Conservation (phyloP, 2,888 invertebrate species). For the Neocrepidodera transversa region DNA sequence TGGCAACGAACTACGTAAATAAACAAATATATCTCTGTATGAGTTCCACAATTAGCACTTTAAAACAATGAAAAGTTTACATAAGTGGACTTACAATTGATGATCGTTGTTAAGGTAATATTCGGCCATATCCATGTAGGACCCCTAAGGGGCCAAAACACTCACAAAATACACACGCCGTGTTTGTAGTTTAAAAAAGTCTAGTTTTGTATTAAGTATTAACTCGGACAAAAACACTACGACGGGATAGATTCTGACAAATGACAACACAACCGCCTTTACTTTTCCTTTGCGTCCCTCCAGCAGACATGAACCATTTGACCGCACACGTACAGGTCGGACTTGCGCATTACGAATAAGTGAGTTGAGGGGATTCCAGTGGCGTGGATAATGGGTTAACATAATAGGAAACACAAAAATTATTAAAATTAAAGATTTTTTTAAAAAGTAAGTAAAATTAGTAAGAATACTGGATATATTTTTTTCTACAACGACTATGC, state of each 20-base stretch:
- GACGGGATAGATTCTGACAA: constrained; percentile 39
- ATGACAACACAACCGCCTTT: constrained; percentile 25
- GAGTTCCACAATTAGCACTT: too few species aligned
- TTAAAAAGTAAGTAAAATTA: too few species aligned
- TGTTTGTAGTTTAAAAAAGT: constrained; percentile 42
- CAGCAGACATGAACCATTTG: constrained; percentile 6
- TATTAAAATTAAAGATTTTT: too few species aligned
- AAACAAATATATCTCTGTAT: too few species aligned
- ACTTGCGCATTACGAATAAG: constrained; percentile 11
- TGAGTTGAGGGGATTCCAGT: neutral
- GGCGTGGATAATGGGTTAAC: too few species aligned
- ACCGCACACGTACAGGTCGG: neutral
- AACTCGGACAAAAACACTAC: constrained; percentile 24
- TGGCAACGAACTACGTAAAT: too few species aligned
- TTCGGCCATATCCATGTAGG: constrained; percentile 55
- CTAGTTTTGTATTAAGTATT: constrained; percentile 17
- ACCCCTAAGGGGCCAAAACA: constrained; percentile 52
- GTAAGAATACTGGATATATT: too few species aligned
- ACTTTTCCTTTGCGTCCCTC: constrained; percentile 8
- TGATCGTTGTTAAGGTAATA: constrained; percentile 48
- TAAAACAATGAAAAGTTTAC: constrained; percentile 3
- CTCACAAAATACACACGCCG: constrained; percentile 51
- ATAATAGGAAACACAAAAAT: too few species aligned
- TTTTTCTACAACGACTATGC: too few species aligned
- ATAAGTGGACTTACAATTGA: constrained; percentile 40